Percentiles rank a stretch among this genome's conserved stretches.
These are phyloP conservation scores for Pimpla rufipes DNA, from an alignment of 2,888 invertebrate genomes.

Conservation along the genomic window DNA sequence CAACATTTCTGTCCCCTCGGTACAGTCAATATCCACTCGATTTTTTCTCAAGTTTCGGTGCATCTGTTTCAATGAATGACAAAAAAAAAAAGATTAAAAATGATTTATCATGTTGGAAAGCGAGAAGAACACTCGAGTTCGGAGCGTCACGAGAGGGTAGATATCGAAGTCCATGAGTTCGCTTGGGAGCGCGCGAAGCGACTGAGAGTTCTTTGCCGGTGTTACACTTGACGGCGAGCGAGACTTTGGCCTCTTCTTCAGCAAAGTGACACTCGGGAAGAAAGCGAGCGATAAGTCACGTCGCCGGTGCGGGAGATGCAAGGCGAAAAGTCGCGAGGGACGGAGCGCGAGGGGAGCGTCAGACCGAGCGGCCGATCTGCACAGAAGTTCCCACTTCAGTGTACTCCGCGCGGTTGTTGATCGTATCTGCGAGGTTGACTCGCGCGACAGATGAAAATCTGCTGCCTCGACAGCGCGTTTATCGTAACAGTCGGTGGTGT, in stretches of 20 bases:
- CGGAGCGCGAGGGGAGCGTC: slow-evolving; percentile 40
- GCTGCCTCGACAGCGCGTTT: neutral
- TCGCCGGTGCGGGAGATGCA: slow-evolving; percentile 27
- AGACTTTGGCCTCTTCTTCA: slow-evolving; percentile 17
- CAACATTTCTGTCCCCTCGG: no score
- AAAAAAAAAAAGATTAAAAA: slow-evolving; percentile 4
- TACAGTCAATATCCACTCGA: no score
- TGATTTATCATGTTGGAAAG: neutral
- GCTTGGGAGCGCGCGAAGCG: slow-evolving; percentile 38
- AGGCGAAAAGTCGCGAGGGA: slow-evolving; percentile 43
- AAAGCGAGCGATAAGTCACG: slow-evolving; percentile 58
- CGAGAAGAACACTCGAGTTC: slow-evolving; percentile 6
- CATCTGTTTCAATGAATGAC: neutral
- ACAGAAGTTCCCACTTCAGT: slow-evolving; percentile 54
- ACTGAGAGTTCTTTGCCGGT: slow-evolving; percentile 46
- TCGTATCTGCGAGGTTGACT: slow-evolving; percentile 15
- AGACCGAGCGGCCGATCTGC: slow-evolving; percentile 48
- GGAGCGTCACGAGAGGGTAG: slow-evolving; percentile 4
- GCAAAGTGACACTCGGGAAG: slow-evolving; percentile 57
- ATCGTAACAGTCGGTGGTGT: slow-evolving; percentile 20
- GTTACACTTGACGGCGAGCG: slow-evolving; percentile 49
- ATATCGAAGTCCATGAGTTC: slow-evolving; percentile 28
- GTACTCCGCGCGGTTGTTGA: slow-evolving; percentile 12
- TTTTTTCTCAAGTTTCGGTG: neutral
- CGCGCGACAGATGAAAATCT: slow-evolving; percentile 26